These are phyloP conservation scores for Puntigrus tetrazona DNA, from an alignment of 2,113 vertebrate species.

Conservation along the genomic window DNA sequence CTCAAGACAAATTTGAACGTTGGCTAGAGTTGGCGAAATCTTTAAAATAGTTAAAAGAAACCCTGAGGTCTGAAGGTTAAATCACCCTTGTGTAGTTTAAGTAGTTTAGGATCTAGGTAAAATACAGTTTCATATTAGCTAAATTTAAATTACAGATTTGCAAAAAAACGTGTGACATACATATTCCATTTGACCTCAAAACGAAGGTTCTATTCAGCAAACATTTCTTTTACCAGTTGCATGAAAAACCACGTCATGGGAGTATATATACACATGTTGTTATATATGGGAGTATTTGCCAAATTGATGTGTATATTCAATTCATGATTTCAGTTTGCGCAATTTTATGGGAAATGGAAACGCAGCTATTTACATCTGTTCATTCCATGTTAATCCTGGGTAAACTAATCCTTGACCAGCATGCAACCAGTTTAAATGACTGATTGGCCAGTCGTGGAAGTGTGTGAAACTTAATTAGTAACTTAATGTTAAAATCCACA, in stretches of 20 bases:
- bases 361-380: not conserved
- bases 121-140: not conserved
- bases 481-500: not conserved
- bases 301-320: no score
- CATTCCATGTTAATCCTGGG: not conserved
- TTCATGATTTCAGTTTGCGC: no score
- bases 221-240: no score
- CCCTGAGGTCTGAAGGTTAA: not conserved
- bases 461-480: not conserved
- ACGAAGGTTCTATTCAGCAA: no score
- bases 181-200: no score
- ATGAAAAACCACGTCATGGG: no score
- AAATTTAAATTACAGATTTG: no score
- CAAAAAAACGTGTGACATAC: no score
- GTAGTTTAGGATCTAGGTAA: not conserved
- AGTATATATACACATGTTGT: no score
- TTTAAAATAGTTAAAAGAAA: not conserved
- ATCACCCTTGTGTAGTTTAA: no score
- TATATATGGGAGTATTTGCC: no score
- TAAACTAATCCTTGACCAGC: not conserved
- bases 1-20: not conserved
- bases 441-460: not conserved
- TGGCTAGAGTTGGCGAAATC: not conserved
- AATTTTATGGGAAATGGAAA: no score
- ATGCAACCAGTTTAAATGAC: not conserved